A percentile compares a stretch with the other conserved stretches of the same genome.
Conservation (phyloP, 2,113 vertebrate species). For the Paramisgurnus dabryanus region DNA sequence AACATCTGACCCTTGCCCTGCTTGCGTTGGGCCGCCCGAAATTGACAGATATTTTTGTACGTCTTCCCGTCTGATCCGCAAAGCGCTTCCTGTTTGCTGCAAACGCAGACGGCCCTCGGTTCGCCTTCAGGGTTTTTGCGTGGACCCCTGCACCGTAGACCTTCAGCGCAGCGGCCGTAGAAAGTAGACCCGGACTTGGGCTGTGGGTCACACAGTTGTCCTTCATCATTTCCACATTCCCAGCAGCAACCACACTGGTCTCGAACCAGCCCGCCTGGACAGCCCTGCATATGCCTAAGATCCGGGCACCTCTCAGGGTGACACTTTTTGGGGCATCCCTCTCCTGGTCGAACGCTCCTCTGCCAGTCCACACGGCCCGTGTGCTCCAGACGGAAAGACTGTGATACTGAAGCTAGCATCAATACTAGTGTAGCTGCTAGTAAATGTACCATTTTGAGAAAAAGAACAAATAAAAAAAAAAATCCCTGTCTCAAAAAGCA, state of each 20-base stretch:
- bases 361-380: conserved; percentile 52
- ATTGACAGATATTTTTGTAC: conserved; percentile 61
- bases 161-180: conserved; percentile 60
- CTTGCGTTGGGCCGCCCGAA: conserved; percentile 50
- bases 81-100: conserved; percentile 54
- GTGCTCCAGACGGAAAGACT: conserved; percentile 39
- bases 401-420: conserved; percentile 41
- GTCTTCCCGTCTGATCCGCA: conserved; percentile 63
- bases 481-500: conserved; percentile 15
- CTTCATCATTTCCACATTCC: conserved; percentile 66
- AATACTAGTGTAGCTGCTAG: not conserved
- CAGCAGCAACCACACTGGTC: conserved; percentile 65
- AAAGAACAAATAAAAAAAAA: too few species aligned
- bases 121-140: conserved; percentile 34
- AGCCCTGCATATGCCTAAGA: conserved; percentile 41
- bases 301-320: conserved; percentile 55
- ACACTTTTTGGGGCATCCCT: conserved; percentile 53
- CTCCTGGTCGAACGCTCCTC: conserved; percentile 5
- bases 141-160: conserved; percentile 53
- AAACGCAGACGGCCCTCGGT: conserved; percentile 57
- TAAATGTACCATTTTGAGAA: conserved; percentile 16
- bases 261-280: conserved; percentile 52
- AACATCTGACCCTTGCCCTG: conserved; percentile 31
- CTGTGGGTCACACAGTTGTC: conserved; percentile 61
- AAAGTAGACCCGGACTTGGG: conserved; percentile 25